Conservation (phyloP, 2,888 invertebrate species). For the Pasiphila rectangulata region DNA sequence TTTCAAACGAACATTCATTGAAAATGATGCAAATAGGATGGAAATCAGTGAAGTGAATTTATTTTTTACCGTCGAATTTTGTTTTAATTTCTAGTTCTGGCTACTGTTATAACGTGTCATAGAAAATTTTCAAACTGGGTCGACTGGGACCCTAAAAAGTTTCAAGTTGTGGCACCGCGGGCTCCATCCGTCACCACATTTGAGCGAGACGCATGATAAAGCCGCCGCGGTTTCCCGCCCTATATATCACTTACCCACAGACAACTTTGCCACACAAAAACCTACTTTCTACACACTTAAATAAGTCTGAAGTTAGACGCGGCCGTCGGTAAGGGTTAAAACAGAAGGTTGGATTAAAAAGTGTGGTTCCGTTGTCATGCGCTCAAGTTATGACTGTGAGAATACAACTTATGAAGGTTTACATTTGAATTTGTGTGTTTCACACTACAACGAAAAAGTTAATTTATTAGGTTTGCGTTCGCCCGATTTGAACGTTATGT, state of each 20-base stretch:
- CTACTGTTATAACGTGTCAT: constrained; percentile 12
- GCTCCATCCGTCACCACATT: constrained; percentile 36
- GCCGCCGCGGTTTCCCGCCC: constrained; percentile 35
- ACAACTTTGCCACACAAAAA: constrained; percentile 2
- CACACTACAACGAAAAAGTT: constrained; percentile 21
- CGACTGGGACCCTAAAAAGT: constrained; percentile 21
- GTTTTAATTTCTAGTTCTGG: constrained; percentile 16
- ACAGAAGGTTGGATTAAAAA: constrained; percentile 38
- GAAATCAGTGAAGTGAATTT: neutral
- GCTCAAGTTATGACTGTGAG: constrained; percentile 29
- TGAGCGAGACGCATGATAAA: constrained; percentile 38
- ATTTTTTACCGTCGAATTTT: constrained; percentile 6
- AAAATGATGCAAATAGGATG: constrained; percentile 3
- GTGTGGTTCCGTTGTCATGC: constrained; percentile 36
- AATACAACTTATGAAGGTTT: constrained; percentile 33
- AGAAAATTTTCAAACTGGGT: constrained; percentile 21
- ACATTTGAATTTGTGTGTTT: constrained; percentile 29
- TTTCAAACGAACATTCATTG: constrained; percentile 18
- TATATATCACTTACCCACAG: constrained; percentile 35
- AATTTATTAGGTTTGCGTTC: constrained; percentile 15
- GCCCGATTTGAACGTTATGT: constrained; percentile 1
- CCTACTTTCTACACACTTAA: neutral
- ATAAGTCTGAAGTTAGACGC: constrained; percentile 13
- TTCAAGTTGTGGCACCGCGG: constrained; percentile 21
- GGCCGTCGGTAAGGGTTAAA: constrained; percentile 20